phyloP scores from a whole-genome alignment of 2,888 invertebrate species.

The Drosophila vallismaia region DNA sequence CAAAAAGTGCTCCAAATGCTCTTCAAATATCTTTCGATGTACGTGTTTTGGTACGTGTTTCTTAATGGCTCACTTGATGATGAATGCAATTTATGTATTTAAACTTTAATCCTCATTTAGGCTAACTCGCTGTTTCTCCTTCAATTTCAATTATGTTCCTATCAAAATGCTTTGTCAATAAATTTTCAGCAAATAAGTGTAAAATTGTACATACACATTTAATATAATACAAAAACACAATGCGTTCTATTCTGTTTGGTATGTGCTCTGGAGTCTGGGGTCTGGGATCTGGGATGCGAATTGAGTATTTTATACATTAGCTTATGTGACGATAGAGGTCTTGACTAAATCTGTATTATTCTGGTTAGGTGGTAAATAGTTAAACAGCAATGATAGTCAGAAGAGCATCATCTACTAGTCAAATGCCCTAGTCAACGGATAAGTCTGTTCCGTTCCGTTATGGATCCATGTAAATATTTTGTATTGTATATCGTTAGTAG shows the following conservation, averaged over 20 bases:
- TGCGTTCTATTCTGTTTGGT: slow-evolving; percentile 17
- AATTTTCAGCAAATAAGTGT: slow-evolving; percentile 75
- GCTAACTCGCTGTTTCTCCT: slow-evolving; percentile 34
- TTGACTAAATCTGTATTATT: slow-evolving; percentile 24
- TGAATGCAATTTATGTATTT: slow-evolving; percentile 60
- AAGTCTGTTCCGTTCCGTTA: slow-evolving; percentile 45
- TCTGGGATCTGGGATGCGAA: slow-evolving; percentile 6
- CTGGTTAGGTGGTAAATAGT: slow-evolving; percentile 71
- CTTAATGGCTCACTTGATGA: slow-evolving; percentile 28
- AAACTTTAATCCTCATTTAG: slow-evolving; percentile 46
- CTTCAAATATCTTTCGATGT: slow-evolving; percentile 69
- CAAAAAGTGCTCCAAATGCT: slow-evolving; percentile 48
- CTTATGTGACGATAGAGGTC: slow-evolving; percentile 42
- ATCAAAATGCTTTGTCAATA: slow-evolving; percentile 52
- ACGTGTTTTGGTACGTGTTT: slow-evolving; percentile 20
- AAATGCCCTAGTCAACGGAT: slow-evolving; percentile 25
- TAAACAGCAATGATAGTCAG: slow-evolving; percentile 76
- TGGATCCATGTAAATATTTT: slow-evolving; percentile 52
- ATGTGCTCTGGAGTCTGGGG: slow-evolving; percentile 5
- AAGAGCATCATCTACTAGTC: slow-evolving; percentile 28
- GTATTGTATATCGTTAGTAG: slow-evolving; percentile 45
- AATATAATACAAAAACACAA: slow-evolving; percentile 55
- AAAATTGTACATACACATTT: slow-evolving; percentile 59
- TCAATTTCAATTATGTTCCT: slow-evolving; percentile 14
- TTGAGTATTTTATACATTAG: slow-evolving; percentile 72